Evolutionary conservation across 2,113 vertebrate species (phyloP).

Genomic region (Elephantulus edwardii): DNA sequence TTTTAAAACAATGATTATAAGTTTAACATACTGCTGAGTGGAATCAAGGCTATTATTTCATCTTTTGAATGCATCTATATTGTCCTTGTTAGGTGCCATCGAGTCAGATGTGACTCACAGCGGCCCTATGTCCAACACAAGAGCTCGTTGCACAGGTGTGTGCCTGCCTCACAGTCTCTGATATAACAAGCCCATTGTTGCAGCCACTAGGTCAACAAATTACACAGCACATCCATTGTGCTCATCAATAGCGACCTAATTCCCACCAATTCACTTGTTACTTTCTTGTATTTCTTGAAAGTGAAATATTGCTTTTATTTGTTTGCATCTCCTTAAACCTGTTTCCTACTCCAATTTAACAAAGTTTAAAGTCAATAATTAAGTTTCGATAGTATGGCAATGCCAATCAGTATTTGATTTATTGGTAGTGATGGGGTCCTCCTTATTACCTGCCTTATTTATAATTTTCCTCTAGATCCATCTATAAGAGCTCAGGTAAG

Average conservation of each 20-base stretch:
- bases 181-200: too few species aligned
- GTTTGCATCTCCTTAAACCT: not conserved
- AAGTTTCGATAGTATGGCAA: not conserved
- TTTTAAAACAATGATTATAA: not conserved
- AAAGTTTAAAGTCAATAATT: not conserved
- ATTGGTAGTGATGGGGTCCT: not conserved
- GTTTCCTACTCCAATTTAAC: not conserved
- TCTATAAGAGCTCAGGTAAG: too few species aligned
- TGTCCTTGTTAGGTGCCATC: too few species aligned
- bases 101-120: too few species aligned
- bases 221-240: too few species aligned
- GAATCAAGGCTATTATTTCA: not conserved
- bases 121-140: too few species aligned
- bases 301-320: not conserved
- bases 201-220: too few species aligned
- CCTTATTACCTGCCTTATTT: not conserved
- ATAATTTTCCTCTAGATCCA: not conserved
- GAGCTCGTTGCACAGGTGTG: too few species aligned
- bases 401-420: not conserved
- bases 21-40: not conserved
- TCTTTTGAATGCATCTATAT: not conserved
- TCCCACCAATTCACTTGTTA: not conserved
- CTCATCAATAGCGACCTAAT: not conserved
- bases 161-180: too few species aligned
- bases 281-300: not conserved